Base-by-base conservation (phyloP, 2,888 invertebrate genomes). In the Coremacera marginata region DNA sequence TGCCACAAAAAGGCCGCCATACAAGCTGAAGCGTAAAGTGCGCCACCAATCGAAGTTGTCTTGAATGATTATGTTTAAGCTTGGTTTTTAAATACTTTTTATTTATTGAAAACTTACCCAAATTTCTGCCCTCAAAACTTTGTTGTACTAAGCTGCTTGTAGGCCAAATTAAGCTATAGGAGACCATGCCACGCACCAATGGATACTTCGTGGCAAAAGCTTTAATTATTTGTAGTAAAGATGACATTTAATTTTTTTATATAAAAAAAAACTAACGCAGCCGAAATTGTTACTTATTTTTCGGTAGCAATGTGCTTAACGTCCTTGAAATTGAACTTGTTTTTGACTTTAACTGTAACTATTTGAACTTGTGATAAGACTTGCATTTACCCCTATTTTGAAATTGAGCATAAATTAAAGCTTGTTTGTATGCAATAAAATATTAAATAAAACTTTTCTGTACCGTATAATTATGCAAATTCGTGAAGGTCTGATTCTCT, bases 1-100 rank as follows among this genome's bases (percentile, higher is more conserved):
- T 0, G 95, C 96, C 25, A 95, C 94, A 88, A 94, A 95, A 68
- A 94, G 91, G 9, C 94, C 93, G n/a, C 95, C 96, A 88, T 94
- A 95, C 70, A 95, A 84, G 84, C 94, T 93, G 89, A 94, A 96
- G 79, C 95, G 91, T 52, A 93, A 89, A 81, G 93, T 92, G 85
- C 94, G 92, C 88, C 90, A 91, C 93, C 93, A 94, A 84, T 94
- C 94, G 86, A 92, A 93, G 79, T 89, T 90, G 60, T 90, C 92
- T 91, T 37, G 11, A 55, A 71, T 57, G 7, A 51, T 37, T 8
- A 44, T 60, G 57, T 27, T 52, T 19, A 65, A 37, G 3, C 19
- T 34, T 8, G 14, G 16, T 16, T n/a, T 34, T 34, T 34, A 37
- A 34, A 63, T n/a, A 7, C 1, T 44, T 2, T 31, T 3, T 34